Conservation (phyloP, 2,797 vertebrate species). For the Neosalanx taihuensis region DNA sequence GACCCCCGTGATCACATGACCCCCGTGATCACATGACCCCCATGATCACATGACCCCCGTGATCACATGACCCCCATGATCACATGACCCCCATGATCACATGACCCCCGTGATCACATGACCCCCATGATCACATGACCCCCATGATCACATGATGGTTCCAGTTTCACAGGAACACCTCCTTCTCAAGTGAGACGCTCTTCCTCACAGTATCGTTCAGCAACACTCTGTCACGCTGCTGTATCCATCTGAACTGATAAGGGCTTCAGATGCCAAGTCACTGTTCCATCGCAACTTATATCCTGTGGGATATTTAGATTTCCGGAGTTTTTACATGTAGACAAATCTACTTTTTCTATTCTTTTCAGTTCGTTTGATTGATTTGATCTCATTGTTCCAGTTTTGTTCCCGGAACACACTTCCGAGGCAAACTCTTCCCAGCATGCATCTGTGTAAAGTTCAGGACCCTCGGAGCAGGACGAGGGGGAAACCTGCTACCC, state of each 20-base stretch:
- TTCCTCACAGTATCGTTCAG: slow-evolving; percentile 41
- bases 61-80: slow-evolving; percentile 36
- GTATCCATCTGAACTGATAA: slow-evolving; percentile 22
- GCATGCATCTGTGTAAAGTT: slow-evolving; percentile 47
- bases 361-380: background rate
- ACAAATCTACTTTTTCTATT: background rate
- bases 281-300: background rate
- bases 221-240: slow-evolving; percentile 35
- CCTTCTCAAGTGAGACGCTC: slow-evolving; percentile 37
- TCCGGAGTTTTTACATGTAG: background rate
- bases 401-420: background rate
- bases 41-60: slow-evolving; percentile 37
- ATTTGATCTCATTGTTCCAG: background rate
- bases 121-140: slow-evolving; percentile 49
- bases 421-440: background rate
- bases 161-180: slow-evolving; percentile 41
- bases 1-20: slow-evolving; percentile 31
- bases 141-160: slow-evolving; percentile 50
- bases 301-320: background rate
- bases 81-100: slow-evolving; percentile 47
- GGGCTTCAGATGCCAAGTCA: background rate
- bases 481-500: slow-evolving; percentile 40
- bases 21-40: slow-evolving; percentile 48
- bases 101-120: slow-evolving; percentile 26
- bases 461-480: slow-evolving; percentile 39